A percentile compares a stretch with the other conserved stretches of the same genome.
Evolutionary conservation across 2,113 vertebrate species (phyloP).

Genomic region (Vimba vimba): DNA sequence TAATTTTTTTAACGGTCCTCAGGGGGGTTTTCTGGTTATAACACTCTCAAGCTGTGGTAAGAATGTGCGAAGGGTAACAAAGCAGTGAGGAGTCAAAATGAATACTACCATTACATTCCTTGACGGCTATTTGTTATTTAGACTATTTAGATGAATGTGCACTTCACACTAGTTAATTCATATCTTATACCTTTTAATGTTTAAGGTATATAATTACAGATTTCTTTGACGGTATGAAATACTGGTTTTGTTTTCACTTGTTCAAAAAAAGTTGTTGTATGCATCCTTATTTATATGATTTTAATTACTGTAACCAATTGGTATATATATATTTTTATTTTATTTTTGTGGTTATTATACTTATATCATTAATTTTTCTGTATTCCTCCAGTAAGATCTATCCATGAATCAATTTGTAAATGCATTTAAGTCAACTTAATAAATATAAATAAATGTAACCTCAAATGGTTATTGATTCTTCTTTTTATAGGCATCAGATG

Average conservation of each 20-base stretch:
- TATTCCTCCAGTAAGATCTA: neutral
- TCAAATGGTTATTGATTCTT: neutral
- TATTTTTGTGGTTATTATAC: neutral
- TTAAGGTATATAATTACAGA: neutral
- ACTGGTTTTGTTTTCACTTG: neutral
- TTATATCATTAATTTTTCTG: neutral
- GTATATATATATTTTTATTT: neutral
- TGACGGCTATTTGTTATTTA: neutral
- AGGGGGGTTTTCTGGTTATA: neutral
- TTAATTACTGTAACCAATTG: neutral
- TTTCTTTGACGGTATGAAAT: neutral
- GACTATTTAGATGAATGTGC: neutral
- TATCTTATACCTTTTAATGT: neutral
- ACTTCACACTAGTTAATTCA: neutral
- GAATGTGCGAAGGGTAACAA: neutral
- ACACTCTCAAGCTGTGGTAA: slow-evolving; percentile 6
- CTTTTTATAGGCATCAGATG: neutral
- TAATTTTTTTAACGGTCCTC: neutral
- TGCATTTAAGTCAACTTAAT: neutral
- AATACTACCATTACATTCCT: slow-evolving; percentile 20
- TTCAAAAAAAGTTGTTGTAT: neutral
- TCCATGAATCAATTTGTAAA: neutral
- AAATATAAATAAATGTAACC: neutral
- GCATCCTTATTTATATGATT: neutral
- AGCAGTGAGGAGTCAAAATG: neutral